Evolutionary conservation across 2,113 vertebrate genomes (phyloP).

Genomic region (Phylloscopus trochilus): DNA sequence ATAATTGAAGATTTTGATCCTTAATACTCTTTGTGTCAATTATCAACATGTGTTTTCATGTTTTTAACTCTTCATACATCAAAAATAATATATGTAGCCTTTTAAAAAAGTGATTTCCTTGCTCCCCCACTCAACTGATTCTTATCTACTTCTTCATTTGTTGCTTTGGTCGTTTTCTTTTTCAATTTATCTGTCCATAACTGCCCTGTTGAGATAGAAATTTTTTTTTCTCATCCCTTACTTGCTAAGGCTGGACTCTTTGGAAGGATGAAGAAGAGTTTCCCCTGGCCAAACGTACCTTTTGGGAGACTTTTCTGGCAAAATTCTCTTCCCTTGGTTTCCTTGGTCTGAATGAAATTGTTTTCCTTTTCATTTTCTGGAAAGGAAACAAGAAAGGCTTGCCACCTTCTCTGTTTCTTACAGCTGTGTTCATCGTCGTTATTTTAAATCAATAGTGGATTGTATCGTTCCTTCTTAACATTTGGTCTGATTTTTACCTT

Average conservation of each 20-base stretch:
- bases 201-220: neutral
- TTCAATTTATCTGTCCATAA: neutral
- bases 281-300: neutral
- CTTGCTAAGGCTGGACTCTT: neutral
- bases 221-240: neutral
- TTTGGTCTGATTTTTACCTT: neutral
- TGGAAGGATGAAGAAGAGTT: neutral
- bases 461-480: neutral
- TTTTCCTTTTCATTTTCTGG: neutral
- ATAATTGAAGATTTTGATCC: neutral
- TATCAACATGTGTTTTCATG: neutral
- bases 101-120: neutral
- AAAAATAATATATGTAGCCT: neutral
- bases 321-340: accelerated
- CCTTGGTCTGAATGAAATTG: neutral
- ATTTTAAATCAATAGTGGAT: neutral
- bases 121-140: neutral
- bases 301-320: neutral
- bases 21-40: neutral
- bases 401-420: neutral
- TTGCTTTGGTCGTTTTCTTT: neutral
- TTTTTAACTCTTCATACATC: neutral
- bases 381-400: accelerated
- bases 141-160: neutral
- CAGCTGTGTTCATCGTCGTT: neutral